Percentiles rank a stretch among this genome's conserved stretches.
Conservation (phyloP, 1,140 invertebrate genomes). For the Atopsyche davidsoni region DNA sequence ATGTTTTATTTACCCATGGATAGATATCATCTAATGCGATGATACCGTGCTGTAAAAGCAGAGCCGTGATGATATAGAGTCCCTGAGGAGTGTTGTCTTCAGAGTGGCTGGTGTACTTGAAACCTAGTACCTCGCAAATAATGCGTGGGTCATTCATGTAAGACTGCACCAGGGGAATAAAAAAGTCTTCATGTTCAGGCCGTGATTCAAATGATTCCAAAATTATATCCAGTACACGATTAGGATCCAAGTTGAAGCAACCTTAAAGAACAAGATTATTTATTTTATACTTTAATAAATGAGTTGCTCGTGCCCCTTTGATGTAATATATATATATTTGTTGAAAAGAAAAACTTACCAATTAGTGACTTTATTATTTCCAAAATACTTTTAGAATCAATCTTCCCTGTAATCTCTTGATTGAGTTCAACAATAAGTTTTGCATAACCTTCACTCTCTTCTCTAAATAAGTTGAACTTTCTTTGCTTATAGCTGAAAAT, state of each 20-base stretch:
- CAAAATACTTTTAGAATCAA: slow-evolving; percentile 57
- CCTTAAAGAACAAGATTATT: slow-evolving; percentile 55
- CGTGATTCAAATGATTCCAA: slow-evolving; percentile 94
- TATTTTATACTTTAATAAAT: neutral
- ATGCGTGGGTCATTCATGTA: slow-evolving; percentile 80
- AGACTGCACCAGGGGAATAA: slow-evolving; percentile 75
- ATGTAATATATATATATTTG: neutral
- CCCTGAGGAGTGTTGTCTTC: slow-evolving; percentile 69
- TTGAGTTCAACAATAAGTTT: slow-evolving; percentile 96
- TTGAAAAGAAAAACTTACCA: slow-evolving; percentile 51
- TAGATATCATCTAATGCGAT: slow-evolving; percentile 86
- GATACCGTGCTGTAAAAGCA: slow-evolving; percentile 82
- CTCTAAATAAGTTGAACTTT: slow-evolving; percentile 97
- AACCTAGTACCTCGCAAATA: slow-evolving; percentile 89
- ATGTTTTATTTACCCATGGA: slow-evolving; percentile 84
- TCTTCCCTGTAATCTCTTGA: slow-evolving; percentile 69
- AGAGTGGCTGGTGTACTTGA: slow-evolving; percentile 81
- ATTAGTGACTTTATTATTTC: slow-evolving; percentile 90
- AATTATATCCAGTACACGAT: slow-evolving; percentile 93
- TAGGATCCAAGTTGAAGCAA: slow-evolving; percentile 98
- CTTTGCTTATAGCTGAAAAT: slow-evolving; percentile 93
- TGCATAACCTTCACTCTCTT: slow-evolving; percentile 98
- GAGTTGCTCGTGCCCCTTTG: neutral
- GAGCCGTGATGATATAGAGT: slow-evolving; percentile 81
- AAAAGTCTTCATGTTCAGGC: slow-evolving; percentile 66